A percentile compares a stretch with the other conserved stretches of the same genome.
Conservation (phyloP, 2,888 invertebrate species). For the Gymnocheta viridis region DNA sequence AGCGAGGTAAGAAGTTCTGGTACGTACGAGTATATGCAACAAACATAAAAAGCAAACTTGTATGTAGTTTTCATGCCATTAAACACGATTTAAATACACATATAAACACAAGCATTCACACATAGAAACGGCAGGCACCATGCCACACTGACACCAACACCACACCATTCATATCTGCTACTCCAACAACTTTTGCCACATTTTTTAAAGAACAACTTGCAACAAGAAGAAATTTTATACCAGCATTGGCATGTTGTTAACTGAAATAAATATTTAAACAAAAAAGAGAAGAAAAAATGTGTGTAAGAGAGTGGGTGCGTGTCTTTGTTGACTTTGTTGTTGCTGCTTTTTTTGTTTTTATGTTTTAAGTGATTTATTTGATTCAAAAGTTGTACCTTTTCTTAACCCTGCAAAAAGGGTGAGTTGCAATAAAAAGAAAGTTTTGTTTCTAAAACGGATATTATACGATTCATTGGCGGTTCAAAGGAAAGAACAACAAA, state of each 20-base stretch:
- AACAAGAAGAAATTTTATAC: conserved; percentile 61
- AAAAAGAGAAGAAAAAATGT: background rate
- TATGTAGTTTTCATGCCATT: conserved; percentile 73
- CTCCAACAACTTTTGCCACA: conserved; percentile 44
- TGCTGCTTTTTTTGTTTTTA: conserved; percentile 3
- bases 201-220: conserved; percentile 35
- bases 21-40: conserved; percentile 26
- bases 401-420: conserved; percentile 43
- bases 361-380: conserved; percentile 58
- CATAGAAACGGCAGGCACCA: conserved; percentile 24
- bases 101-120: conserved; percentile 28
- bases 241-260: conserved; percentile 57
- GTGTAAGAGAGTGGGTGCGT: conserved; percentile 59
- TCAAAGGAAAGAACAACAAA: conserved; percentile 55
- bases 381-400: conserved; percentile 54
- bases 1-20: conserved; percentile 40
- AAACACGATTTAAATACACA: conserved; percentile 72
- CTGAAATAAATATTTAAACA: conserved; percentile 8
- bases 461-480: conserved; percentile 73
- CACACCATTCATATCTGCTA: background rate
- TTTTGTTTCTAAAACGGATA: conserved; percentile 71
- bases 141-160: conserved; percentile 26
- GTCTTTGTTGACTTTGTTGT: conserved; percentile 49
- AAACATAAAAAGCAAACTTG: conserved; percentile 58
- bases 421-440: conserved; percentile 57